These are phyloP conservation scores for Sebastes umbrosus DNA, from an alignment of 2,797 vertebrate genomes.

Conservation along the genomic window DNA sequence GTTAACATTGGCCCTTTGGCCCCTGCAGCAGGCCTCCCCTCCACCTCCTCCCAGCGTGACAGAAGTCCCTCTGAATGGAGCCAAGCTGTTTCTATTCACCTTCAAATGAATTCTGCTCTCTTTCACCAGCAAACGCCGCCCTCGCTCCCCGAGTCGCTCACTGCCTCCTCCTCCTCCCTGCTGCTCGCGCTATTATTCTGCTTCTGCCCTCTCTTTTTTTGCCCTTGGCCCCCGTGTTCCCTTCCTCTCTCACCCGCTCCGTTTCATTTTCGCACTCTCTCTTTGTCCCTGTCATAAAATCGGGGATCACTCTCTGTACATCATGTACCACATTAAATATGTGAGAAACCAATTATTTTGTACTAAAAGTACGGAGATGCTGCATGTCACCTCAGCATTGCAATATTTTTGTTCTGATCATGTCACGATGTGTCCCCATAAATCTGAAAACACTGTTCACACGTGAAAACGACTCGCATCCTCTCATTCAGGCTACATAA, in stretches of 20 bases:
- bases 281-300: conserved; percentile 16
- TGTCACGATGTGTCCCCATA: not conserved
- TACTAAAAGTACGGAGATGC: not conserved
- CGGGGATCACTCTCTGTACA: not conserved
- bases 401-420: not conserved
- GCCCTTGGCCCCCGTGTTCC: not conserved
- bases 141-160: not conserved
- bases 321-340: not conserved
- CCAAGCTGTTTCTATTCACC: conserved; percentile 70
- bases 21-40: not conserved
- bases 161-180: conserved; percentile 12
- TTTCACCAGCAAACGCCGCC: conserved; percentile 15
- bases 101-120: conserved; percentile 60
- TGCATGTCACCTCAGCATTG: not conserved
- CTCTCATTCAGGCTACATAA: not conserved
- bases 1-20: conserved; percentile 43
- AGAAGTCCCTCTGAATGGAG: conserved; percentile 56
- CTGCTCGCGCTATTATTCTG: conserved; percentile 33
- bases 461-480: not conserved
- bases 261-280: not conserved
- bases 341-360: not conserved
- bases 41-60: conserved; percentile 14
- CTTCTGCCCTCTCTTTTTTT: conserved; percentile 5
- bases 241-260: conserved; percentile 22
- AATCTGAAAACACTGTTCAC: not conserved